Evolutionary conservation across 2,888 invertebrate species (phyloP).

Genomic region (Mesorhabditis spiculigera): DNA sequence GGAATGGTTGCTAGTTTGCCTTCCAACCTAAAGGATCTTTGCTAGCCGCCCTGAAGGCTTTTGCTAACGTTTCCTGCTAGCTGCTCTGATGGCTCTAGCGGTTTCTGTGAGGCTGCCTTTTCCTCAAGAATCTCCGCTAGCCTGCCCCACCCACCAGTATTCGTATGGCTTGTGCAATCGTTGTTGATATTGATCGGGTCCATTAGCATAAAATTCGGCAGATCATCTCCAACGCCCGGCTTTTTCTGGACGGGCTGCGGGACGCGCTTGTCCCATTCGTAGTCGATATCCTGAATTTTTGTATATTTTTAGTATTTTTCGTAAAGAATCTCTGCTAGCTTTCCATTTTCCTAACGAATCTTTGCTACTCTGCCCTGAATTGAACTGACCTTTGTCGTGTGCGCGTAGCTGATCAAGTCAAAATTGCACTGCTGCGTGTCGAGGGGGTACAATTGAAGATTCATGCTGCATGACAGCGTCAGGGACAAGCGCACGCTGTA

Average conservation of each 20-base stretch:
- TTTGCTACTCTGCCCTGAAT: background rate
- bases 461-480: constrained; percentile 46
- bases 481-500: constrained; percentile 52
- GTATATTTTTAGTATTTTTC: background rate
- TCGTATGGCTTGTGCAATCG: constrained; percentile 80
- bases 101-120: too few relatives aligned
- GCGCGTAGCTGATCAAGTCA: constrained; percentile 93
- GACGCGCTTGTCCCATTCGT: constrained; percentile 44
- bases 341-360: background rate
- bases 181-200: constrained; percentile 40
- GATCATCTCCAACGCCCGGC: constrained; percentile 48
- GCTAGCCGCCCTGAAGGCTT: too few relatives aligned
- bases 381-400: constrained; percentile 74
- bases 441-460: constrained; percentile 72
- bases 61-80: too few relatives aligned
- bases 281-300: constrained; percentile 42
- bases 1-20: too few relatives aligned
- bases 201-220: constrained; percentile 53
- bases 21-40: too few relatives aligned
- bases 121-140: constrained; percentile 8
- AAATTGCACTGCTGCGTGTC: constrained; percentile 91
- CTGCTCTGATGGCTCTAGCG: background rate
- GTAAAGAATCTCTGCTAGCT: constrained; percentile 1
- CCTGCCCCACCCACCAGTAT: constrained; percentile 71
- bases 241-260: constrained; percentile 39